Conservation (phyloP, 2,888 invertebrate genomes). For the Campoplex capitator region DNA sequence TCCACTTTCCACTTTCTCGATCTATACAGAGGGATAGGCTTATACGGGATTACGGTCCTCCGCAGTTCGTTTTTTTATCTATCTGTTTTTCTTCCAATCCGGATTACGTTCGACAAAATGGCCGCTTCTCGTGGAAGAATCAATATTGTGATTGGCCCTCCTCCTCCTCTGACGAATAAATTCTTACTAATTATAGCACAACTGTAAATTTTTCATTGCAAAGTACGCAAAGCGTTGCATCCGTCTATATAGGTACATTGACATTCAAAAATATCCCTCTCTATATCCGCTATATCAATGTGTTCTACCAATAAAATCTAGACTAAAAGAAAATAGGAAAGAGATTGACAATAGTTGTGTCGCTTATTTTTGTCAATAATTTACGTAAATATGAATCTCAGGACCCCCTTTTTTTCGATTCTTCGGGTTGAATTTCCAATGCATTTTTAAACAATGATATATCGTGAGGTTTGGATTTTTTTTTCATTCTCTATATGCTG, state of each 20-base stretch:
- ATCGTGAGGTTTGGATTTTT: neutral
- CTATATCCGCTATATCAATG: no score
- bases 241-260: neutral
- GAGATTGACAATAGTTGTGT: no score
- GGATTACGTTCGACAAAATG: conserved; percentile 51
- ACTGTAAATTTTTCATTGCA: neutral
- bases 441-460: neutral
- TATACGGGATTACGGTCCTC: conserved; percentile 44
- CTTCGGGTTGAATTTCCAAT: no score
- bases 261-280: no score
- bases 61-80: conserved; percentile 9
- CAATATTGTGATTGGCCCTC: conserved; percentile 18
- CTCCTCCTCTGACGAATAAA: neutral
- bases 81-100: conserved; percentile 34
- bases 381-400: no score
- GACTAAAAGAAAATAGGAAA: no score
- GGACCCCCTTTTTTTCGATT: no score
- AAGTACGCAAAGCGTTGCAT: neutral
- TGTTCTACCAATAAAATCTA: no score
- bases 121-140: conserved; percentile 18
- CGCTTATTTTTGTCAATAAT: no score
- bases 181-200: conserved; percentile 19
- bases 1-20: conserved; percentile 55
- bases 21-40: conserved; percentile 33
- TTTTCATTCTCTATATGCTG: neutral